These are phyloP conservation scores for Phalera bucephala DNA, from an alignment of 2,888 invertebrate species.

Conservation along the genomic window DNA sequence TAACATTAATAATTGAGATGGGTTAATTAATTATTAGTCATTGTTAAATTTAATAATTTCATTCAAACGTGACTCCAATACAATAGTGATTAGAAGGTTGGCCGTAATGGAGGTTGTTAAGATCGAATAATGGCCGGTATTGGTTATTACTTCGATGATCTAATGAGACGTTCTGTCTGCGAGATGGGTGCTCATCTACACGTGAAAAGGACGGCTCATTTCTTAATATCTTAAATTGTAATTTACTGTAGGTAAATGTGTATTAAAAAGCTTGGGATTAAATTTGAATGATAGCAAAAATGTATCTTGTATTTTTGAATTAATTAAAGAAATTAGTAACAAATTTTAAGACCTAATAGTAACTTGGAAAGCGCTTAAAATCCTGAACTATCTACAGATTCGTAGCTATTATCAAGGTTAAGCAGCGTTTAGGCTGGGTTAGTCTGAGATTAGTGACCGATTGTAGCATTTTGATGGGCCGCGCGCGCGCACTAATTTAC, in stretches of 20 bases:
- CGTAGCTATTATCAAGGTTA: too few relatives aligned
- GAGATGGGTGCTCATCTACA: not conserved
- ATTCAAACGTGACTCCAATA: conserved; percentile 5
- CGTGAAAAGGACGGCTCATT: conserved; percentile 4
- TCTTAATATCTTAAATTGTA: conserved; percentile 9
- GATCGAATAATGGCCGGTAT: conserved; percentile 14
- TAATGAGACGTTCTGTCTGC: conserved; percentile 36
- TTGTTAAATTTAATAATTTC: conserved; percentile 23
- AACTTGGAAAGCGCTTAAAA: too few relatives aligned
- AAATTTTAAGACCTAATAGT: too few relatives aligned
- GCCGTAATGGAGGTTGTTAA: conserved; percentile 5
- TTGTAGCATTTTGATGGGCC: too few relatives aligned
- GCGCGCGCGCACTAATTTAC: too few relatives aligned
- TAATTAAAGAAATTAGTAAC: too few relatives aligned
- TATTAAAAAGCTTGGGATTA: not conserved
- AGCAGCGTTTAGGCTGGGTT: too few relatives aligned
- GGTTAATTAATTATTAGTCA: conserved; percentile 19
- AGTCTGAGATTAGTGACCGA: too few relatives aligned
- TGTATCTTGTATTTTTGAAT: too few relatives aligned
- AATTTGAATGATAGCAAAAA: not conserved
- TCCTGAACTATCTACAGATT: too few relatives aligned
- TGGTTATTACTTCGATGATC: conserved; percentile 33
- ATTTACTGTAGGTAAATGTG: not conserved
- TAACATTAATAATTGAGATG: too few relatives aligned
- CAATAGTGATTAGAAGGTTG: conserved; percentile 13